Base-by-base conservation (phyloP, 2,797 vertebrate species). In the Danio jaintianensis region DNA sequence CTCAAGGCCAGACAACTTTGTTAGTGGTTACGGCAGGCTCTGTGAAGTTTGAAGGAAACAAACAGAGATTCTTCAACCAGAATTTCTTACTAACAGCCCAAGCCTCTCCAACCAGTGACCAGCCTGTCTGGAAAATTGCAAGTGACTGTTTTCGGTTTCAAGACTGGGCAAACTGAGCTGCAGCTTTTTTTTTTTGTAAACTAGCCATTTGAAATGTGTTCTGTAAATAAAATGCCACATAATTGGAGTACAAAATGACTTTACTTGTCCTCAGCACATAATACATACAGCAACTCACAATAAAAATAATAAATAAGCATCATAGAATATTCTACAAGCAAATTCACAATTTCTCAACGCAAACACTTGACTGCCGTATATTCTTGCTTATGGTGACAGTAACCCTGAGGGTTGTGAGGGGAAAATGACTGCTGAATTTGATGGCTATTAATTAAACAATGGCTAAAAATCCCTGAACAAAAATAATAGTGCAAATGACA, bases 61-160 rank as follows among this genome's bases (percentile, higher is more conserved):
- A 96, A 82, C 94, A 94, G 38, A 96, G 94, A 52, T 97, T 93
- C 92, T 99, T 98, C 92, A 98, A 97, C 88, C 98, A 99, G 92
- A 99, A 96, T 83, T 99, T 99, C 90, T 92, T 99, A 80, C 88
- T 99, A 84, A 98, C 96, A 0, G 96, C 97, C 7, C 96, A 98
- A 71, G 92, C 94, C 5, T 94, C 94, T 0, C 87, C 95, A 5
- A 93, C 92, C 90, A 97, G 91, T 47, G 96, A 96, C 0, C 93
- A 94, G 86, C 94, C 94, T 0, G 97, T 99, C 72, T 99, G 98
- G 97, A 99, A 98, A 91, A 98, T 99, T 0, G 96, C 96, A 5
- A 98, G 96, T 66, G 97, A 99, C 85, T 98, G 97, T 91, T 98
- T 99, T 91, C 94, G 96, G 80, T 99, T 99, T 87, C 98, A 99